Percentiles rank a stretch among this genome's conserved stretches.
phyloP scores from a whole-genome alignment of 2,888 invertebrate genomes.

The Junonia oenone region DNA sequence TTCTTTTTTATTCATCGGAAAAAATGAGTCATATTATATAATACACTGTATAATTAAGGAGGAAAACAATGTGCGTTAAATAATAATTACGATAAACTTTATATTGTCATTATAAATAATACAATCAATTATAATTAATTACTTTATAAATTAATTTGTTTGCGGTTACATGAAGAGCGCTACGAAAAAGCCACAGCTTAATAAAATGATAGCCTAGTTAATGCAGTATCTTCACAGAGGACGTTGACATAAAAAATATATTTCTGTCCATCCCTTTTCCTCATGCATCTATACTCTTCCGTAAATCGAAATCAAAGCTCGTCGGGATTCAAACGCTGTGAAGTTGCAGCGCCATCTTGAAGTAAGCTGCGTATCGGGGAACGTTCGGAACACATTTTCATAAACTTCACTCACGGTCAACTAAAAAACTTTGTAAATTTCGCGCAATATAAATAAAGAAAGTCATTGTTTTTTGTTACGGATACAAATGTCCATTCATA shows the following conservation, averaged over 20 bases:
- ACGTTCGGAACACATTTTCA: slow-evolving; percentile 49
- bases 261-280: slow-evolving; percentile 53
- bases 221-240: slow-evolving; percentile 66
- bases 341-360: slow-evolving; percentile 57
- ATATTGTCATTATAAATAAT: background rate
- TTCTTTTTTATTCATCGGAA: background rate
- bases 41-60: background rate
- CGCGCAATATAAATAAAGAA: background rate
- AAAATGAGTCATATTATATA: no score
- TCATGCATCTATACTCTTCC: slow-evolving; percentile 66
- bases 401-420: background rate
- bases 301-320: slow-evolving; percentile 80
- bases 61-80: background rate
- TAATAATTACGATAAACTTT: background rate
- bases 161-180: slow-evolving; percentile 22
- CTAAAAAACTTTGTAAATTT: background rate
- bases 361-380: slow-evolving; percentile 44
- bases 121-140: slow-evolving; percentile 3
- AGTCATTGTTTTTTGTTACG: background rate
- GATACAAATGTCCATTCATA: background rate
- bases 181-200: slow-evolving; percentile 55
- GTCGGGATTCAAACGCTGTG: slow-evolving; percentile 64
- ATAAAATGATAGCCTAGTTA: slow-evolving; percentile 50
- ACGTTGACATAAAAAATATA: slow-evolving; percentile 71
- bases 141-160: slow-evolving; percentile 15